These are phyloP conservation scores for Stichopus horrens DNA, from an alignment of 53 echinoderm and acorn worm species.

Conservation along the genomic window DNA sequence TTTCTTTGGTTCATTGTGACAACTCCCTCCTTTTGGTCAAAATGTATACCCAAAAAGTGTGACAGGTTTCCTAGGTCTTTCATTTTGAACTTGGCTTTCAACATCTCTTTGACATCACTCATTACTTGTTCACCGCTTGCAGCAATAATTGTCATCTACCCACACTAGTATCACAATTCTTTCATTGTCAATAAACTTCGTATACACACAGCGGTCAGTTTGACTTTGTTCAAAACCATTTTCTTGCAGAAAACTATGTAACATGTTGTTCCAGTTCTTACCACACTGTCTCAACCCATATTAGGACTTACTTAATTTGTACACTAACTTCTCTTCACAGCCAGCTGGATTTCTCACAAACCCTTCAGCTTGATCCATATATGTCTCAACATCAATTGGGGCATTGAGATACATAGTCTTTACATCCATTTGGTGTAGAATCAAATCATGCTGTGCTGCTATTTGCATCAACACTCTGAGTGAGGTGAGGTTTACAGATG, in stretches of 20 bases:
- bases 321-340: background rate
- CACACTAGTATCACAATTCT: background rate
- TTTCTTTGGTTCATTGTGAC: background rate
- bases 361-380: constrained; percentile 16
- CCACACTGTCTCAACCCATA: constrained; percentile 11
- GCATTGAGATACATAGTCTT: background rate
- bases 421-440: constrained; percentile 1
- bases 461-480: background rate
- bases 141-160: constrained; percentile 15
- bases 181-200: background rate
- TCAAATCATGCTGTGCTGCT: constrained; percentile 7
- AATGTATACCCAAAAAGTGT: constrained; percentile 13
- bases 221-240: background rate
- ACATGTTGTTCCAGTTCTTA: background rate
- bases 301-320: background rate
- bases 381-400: background rate
- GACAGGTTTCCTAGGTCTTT: constrained; percentile 2
- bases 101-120: background rate
- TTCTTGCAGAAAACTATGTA: background rate
- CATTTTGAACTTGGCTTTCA: too few species aligned
- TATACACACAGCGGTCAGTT: background rate
- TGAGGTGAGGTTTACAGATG: background rate
- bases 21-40: background rate
- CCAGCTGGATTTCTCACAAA: background rate
- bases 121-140: background rate